Evolutionary conservation across 2,113 vertebrate genomes (phyloP), one percentile per base, ranked within the genome.

Genomic region (Coptodon rendalli): DNA sequence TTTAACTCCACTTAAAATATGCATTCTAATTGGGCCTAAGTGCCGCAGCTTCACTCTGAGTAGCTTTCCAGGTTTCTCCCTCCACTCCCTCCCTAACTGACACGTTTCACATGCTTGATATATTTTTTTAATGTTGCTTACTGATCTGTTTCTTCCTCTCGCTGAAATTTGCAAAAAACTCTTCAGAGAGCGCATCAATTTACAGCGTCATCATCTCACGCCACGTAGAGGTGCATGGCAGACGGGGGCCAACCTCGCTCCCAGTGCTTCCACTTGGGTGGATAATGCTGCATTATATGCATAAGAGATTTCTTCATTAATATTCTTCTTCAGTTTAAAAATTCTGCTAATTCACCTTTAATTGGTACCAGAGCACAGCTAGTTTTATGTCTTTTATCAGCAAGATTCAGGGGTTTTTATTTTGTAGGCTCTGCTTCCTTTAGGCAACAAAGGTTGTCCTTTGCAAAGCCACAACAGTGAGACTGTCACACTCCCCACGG

Each of bases 21-120:
- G 94, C 94, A 91, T 94, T 91, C 92, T 95, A 96, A 96, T 96
- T 96, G 95, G 94, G 80, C 93, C 91, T 95, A 95, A 95, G 94
- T 94, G 94, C 89, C 85, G 45, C 80, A 40, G 88, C 89, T 94
- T 84, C 13, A 9, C 92, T 92, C 90, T 84, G 68, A 94, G 94
- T 83, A 94, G 93, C 90, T 94, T 88, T 92, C 83, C 88, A 81
- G 78, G 81, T 90, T 83, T 87, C 81, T 86, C 17, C 38, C 63
- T 85, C 63, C 81, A 50, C 71, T 82, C 85, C 45, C 61, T 88
- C 82, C 53, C 71, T 88, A 81, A 91, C 91, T 89, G 92, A 94
- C 95, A 94, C 29, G 14, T 91, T 91, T 91, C 90, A 92, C 79
- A 68, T n/a, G 89, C 92, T 92, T 79, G 43, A 89, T 76, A 63